Base-by-base conservation (phyloP, 2,113 vertebrate species). In the Eolophus roseicapilla region DNA sequence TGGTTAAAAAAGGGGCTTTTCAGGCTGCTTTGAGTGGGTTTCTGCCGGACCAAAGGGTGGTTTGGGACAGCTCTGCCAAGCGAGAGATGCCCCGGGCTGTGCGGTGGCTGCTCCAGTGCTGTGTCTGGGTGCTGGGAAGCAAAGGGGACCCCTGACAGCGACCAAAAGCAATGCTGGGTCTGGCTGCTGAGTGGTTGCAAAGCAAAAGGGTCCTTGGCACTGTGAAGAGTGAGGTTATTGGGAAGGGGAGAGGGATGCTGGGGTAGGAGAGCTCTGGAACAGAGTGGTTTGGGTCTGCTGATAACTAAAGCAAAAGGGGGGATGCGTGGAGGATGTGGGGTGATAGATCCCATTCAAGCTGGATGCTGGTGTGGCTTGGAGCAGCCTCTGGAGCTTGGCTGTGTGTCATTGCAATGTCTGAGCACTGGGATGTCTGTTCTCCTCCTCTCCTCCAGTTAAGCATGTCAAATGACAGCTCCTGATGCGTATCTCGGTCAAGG, bases 121-220 rank as follows among this genome's bases (percentile, higher is more conserved):
- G 15, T 19, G 44, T 27, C 33, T 0, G 3, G 13, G 29, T 13
- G 33, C 20, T 78, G 17, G 47, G 80, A 64, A 57, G 39, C 39
- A 29, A 76, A 80, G 35, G 27, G 52, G 10, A 3, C 39, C 19
- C 0, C 0, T 31, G 53, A 27, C 19, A n/a, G 1, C 7, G 28
- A 6, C 65, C 23, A 13, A 21, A 24, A 67, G 13, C 35, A 14
- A 52, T 27, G 64, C 41, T 59, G 88, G 6, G 7, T 6, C 9
- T 37, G n/a, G 60, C 39, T 82, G 50, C 47, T 3, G 6, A 16
- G 85, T 31, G 23, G 21, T 10, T 67, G 24, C 8, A 9, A n/a
- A 75, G 41, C 19, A 10, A 53, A 37, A 67, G 11, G 6, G 55
- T 75, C 46, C 39, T 53, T 35, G 7, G 31, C 13, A 27, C 37